Evolutionary conservation across 2,888 invertebrate species (phyloP), one percentile per base, ranked within the genome.

Genomic region (Cheilosia impressa): DNA sequence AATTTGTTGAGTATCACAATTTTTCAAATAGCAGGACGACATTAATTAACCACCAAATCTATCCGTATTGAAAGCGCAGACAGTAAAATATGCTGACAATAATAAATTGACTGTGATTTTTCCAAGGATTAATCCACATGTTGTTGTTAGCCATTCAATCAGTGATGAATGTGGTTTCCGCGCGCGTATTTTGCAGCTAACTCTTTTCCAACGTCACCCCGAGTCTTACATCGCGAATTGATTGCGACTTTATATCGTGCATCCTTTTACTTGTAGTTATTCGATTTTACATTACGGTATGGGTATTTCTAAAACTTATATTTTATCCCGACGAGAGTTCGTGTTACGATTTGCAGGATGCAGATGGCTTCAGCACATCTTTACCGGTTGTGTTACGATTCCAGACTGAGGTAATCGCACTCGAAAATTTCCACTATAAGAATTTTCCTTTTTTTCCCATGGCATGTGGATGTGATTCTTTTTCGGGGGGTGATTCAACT

Each of bases 341-440:
- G 71, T 65, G 17, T 45, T 38, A 27, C 53, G 65, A 77, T 24
- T 58, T 38, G 52, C 45, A 57, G 31, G 66, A 79, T 47, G 63
- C 69, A 71, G 60, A 19, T 58, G 73, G 65, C 15, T 52, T 57
- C 88, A 88, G 87, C 88, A 89, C 90, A 90, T 91, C 91, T 90
- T 91, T 89, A 91, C 90, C 90, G 91, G 91, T 90, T 91, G 91
- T 90, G 90, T 90, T 90, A 89, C 90, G 90, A 90, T 91, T 91
- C 90, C 90, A 92, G 91, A 92, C 92, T 92, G 91, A 90, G 91
- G 91, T 91, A 90, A 91, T 91, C 90, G 90, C 88, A 91, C 91
- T 90, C 89, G 90, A 87, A 87, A 87, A 83, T 87, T 88, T 88
- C 82, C 77, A 82, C 87, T 87, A 87, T 87, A 87, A 87, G 82